Conservation (phyloP, 2,113 vertebrate species). For the Neogobius melanostomus region DNA sequence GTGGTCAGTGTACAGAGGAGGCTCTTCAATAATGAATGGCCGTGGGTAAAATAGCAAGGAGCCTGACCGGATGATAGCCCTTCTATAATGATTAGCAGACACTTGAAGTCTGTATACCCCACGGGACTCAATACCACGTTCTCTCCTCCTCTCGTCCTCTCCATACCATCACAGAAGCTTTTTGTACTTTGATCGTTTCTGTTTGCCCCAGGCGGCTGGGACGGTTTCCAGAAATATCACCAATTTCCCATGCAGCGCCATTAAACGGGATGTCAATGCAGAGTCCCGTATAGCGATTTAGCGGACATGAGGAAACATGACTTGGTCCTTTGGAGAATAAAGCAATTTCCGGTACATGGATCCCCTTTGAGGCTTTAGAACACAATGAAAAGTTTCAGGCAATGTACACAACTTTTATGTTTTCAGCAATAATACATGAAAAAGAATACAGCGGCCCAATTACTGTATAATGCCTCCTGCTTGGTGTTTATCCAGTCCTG, state of each 20-base stretch:
- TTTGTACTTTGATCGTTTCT: constrained; percentile 19
- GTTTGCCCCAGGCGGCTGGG: constrained; percentile 13
- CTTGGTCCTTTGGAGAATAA: neutral
- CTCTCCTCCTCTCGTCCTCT: constrained; percentile 24
- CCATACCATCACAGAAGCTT: constrained; percentile 23
- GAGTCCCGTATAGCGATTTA: neutral
- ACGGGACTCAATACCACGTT: constrained; percentile 18
- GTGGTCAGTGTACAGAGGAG: neutral
- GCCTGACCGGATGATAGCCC: constrained; percentile 6
- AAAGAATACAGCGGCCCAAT: neutral
- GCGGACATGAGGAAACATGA: neutral
- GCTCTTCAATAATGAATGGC: constrained; percentile 37
- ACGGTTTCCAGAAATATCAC: constrained; percentile 3
- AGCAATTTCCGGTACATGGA: neutral
- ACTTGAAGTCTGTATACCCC: constrained; percentile 24
- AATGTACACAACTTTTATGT: neutral
- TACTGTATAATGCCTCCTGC: constrained; percentile 1
- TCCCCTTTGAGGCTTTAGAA: neutral
- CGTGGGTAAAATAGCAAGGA: neutral
- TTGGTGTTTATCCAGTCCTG: neutral
- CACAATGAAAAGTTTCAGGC: neutral
- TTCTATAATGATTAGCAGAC: constrained; percentile 24
- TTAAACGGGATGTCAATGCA: neutral
- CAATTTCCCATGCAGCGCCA: constrained; percentile 14
- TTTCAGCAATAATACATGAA: neutral